Base-by-base conservation (phyloP, 2,113 vertebrate genomes). In the Polypterus senegalus region DNA sequence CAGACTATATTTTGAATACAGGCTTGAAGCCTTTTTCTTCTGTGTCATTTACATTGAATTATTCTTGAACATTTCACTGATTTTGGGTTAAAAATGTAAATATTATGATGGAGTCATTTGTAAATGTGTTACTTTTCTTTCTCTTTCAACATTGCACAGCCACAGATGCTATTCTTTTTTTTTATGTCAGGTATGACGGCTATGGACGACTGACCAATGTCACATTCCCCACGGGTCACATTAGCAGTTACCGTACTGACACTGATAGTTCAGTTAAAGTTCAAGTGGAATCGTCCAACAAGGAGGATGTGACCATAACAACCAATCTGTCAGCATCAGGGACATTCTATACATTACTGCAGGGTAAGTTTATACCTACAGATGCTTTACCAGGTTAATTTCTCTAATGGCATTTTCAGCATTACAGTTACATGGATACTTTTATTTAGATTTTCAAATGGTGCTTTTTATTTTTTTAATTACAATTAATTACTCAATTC, bases 261-360 rank as follows among this genome's bases (percentile, higher is more conserved):
- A 82, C 85, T 0, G 91, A 94, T 85, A 92, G 92, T 74, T 92
- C 92, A 0, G 91, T 97, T 54, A 91, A 89, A 0, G 89, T 96
- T 63, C 93, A 94, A 74, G 84, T 94, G 48, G 91, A 97, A 69
- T 92, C 89, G 44, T 97, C 96, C 70, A 92, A 80, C 83, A 95
- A 94, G 72, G 95, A 98, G 51, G 93, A 97, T 11, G 88, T 99
- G 67, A 93, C 91, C 1, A 87, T 98, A 76, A 97, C 94, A 64
- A 96, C 93, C 77, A 99, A 99, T 79, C 81, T 99, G 74, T 98
- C 96, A 0, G 94, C 95, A 4, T 94, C 94, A 0, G 96, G 93
- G 49, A 91, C 92, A 63, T 96, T 98, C 85, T 99, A 99, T 71
- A 97, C 94, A 3, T 84, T 99, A 53, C 84, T 97, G 69, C 95